Percentiles rank a stretch among this genome's conserved stretches.
Evolutionary conservation across 2,888 invertebrate species (phyloP).

Genomic region (Acleris sparsana): DNA sequence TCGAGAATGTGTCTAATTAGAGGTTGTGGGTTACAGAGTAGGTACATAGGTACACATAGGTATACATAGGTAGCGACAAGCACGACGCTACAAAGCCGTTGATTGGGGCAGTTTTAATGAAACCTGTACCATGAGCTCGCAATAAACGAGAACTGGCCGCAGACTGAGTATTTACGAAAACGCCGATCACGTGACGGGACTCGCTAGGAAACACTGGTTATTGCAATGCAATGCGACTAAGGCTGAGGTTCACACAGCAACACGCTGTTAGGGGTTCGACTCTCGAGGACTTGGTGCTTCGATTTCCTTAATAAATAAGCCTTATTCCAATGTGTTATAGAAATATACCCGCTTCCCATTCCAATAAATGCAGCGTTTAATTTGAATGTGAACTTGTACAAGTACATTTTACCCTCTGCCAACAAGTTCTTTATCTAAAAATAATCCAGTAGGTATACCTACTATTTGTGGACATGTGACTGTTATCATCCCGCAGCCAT

Average conservation of each 20-base stretch:
- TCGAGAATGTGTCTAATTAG: background rate
- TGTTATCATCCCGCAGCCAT: constrained; percentile 15
- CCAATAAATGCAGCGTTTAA: background rate
- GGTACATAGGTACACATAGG: background rate
- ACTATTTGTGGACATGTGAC: constrained; percentile 13
- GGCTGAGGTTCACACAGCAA: background rate
- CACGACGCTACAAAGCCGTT: constrained; percentile 4
- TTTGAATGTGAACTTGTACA: background rate
- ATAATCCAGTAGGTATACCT: background rate
- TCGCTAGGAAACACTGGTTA: constrained; percentile 7
- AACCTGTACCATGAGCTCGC: constrained; percentile 2
- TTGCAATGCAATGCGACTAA: constrained; percentile 7
- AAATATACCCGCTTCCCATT: too few species aligned
- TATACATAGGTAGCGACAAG: background rate
- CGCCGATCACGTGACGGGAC: background rate
- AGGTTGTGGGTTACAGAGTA: background rate
- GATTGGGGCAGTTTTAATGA: constrained; percentile 6
- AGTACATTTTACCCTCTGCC: constrained; percentile 11
- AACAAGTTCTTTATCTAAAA: constrained; percentile 20
- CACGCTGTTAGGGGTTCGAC: too few species aligned
- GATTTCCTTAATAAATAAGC: too few species aligned
- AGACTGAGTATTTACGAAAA: constrained; percentile 13
- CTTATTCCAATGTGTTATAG: too few species aligned
- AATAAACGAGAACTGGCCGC: constrained; percentile 8
- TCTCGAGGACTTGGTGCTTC: too few species aligned